phyloP scores from a whole-genome alignment of 1,140 invertebrate genomes.

The Cotesia chilonis region DNA sequence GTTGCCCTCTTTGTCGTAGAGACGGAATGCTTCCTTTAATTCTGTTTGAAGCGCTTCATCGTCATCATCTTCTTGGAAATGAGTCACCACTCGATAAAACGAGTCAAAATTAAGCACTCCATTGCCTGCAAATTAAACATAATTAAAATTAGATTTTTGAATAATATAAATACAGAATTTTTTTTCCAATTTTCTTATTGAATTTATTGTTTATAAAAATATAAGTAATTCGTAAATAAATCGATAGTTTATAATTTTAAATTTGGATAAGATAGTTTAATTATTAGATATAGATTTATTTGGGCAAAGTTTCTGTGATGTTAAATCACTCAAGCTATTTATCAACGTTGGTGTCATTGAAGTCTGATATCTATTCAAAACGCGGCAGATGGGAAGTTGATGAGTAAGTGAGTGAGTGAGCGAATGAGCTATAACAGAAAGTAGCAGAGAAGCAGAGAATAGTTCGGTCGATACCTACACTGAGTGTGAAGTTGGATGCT shows the following conservation, averaged over 20 bases:
- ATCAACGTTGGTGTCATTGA: too few relatives aligned
- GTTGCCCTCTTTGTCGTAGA: conserved; percentile 81
- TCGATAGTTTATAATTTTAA: neutral
- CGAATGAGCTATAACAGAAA: neutral
- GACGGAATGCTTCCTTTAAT: conserved; percentile 77
- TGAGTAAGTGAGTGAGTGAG: neutral
- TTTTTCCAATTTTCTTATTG: too few relatives aligned
- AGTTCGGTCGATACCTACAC: neutral
- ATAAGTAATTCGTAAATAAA: too few relatives aligned
- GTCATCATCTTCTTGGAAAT: conserved; percentile 78
- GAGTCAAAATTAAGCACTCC: conserved; percentile 75
- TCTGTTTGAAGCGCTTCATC: conserved; percentile 79
- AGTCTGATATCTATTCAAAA: too few relatives aligned
- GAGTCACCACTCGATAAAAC: conserved; percentile 74
- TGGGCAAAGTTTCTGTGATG: too few relatives aligned
- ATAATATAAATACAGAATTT: too few relatives aligned
- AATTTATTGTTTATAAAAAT: too few relatives aligned
- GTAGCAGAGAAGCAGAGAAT: neutral
- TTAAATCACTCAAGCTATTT: too few relatives aligned
- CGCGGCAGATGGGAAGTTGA: too few relatives aligned
- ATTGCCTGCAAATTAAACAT: conserved; percentile 60
- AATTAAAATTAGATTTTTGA: neutral
- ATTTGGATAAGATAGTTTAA: neutral
- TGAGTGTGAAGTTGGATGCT: conserved; percentile 8
- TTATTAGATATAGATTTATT: neutral